Percentiles rank a stretch among this genome's conserved stretches.
phyloP scores from a whole-genome alignment of 30 jellyfish, hydroid and myxozoan species.

The Pelagia noctiluca region DNA sequence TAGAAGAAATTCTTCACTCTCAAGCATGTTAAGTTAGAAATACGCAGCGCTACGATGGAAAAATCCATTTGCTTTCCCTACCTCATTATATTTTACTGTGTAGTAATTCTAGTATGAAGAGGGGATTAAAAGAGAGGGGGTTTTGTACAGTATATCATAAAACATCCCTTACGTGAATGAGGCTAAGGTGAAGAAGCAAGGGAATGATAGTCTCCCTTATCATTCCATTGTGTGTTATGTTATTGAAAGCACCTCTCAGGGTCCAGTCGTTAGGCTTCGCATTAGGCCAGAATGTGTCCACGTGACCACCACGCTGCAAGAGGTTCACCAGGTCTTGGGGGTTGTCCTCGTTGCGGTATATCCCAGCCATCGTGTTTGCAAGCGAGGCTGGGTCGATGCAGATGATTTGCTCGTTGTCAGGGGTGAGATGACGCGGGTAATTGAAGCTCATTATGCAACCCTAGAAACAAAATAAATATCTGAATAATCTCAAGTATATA shows the following conservation, averaged over 20 bases:
- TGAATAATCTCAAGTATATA: neutral
- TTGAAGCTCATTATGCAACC: slow-evolving; percentile 90
- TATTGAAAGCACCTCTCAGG: slow-evolving; percentile 89
- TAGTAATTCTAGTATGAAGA: too few species aligned
- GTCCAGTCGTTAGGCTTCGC: slow-evolving; percentile 99
- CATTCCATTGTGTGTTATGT: slow-evolving; percentile 89
- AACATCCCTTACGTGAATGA: slow-evolving; percentile 34
- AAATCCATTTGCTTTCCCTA: too few species aligned
- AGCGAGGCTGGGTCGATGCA: slow-evolving; percentile 94
- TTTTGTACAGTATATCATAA: neutral
- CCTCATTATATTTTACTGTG: too few species aligned
- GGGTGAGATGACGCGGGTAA: slow-evolving; percentile 69
- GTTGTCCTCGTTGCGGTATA: slow-evolving; percentile 90
- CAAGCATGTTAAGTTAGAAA: too few species aligned
- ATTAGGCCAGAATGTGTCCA: slow-evolving; percentile 87
- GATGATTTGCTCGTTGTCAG: slow-evolving; percentile 62
- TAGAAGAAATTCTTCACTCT: too few species aligned
- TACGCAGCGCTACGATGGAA: too few species aligned
- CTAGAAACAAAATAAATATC: slow-evolving; percentile 24
- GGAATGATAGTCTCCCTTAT: slow-evolving; percentile 95
- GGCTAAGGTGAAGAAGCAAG: slow-evolving; percentile 79
- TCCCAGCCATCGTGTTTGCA: slow-evolving; percentile 87
- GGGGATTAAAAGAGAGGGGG: neutral
- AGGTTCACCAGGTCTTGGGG: slow-evolving; percentile 90
- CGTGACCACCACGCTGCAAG: slow-evolving; percentile 86